Percentiles rank a stretch among this genome's conserved stretches.
Conservation (phyloP, 2,113 vertebrate species). For the Chlorodrepanis virens region DNA sequence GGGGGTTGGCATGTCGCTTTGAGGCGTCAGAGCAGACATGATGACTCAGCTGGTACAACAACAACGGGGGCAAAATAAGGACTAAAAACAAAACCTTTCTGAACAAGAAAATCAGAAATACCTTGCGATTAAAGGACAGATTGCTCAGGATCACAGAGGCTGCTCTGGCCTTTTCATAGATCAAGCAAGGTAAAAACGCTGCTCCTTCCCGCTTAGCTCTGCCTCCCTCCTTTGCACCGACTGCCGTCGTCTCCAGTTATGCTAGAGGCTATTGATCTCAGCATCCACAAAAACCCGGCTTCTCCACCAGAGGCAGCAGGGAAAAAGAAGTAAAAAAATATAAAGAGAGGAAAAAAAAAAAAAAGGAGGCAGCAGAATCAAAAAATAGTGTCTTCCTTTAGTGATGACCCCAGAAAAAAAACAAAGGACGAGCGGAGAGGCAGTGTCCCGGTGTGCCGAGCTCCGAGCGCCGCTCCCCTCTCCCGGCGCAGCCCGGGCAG, state of each 20-base stretch:
- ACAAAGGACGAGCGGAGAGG: neutral
- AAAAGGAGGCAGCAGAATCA: neutral
- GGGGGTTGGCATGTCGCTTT: constrained; percentile 96
- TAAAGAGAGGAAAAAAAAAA: accelerated
- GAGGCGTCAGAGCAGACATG: constrained; percentile 98
- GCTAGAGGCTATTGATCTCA: constrained; percentile 40
- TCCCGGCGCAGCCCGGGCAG: constrained; percentile 54
- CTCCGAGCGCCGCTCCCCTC: constrained; percentile 50
- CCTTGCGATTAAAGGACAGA: constrained; percentile 38
- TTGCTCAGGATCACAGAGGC: constrained; percentile 25
- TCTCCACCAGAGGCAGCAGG: neutral
- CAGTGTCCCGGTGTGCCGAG: constrained; percentile 12
- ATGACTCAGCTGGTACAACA: constrained; percentile 93
- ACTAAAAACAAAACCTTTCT: constrained; percentile 46
- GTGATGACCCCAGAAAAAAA: neutral
- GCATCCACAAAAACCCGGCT: constrained; percentile 21
- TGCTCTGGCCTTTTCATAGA: constrained; percentile 30
- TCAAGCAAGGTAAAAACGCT: constrained; percentile 50
- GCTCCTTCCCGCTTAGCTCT: constrained; percentile 24
- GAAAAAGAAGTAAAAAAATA: neutral
- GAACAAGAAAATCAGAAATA: constrained; percentile 33
- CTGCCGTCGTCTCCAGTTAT: neutral
- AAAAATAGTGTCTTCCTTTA: neutral
- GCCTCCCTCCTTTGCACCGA: constrained; percentile 39
- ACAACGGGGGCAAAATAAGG: constrained; percentile 62